Evolutionary conservation across 2,113 vertebrate genomes (phyloP).

Genomic region (Kryptolebias marmoratus): DNA sequence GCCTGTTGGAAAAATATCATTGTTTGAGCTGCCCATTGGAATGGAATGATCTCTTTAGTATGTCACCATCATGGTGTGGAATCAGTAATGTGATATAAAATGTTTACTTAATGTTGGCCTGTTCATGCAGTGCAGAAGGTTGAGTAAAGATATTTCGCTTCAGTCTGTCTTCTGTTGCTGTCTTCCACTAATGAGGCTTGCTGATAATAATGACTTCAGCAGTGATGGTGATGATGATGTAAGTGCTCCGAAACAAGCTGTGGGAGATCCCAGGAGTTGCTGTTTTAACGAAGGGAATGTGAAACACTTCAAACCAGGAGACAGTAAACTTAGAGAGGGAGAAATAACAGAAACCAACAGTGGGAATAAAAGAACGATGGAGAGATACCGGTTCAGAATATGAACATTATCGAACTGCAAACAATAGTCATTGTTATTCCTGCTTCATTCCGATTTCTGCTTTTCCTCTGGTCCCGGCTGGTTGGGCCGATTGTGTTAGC

Average conservation of each 20-base stretch:
- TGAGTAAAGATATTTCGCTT: conserved; percentile 28
- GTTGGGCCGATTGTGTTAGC: conserved; percentile 61
- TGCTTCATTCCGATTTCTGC: conserved; percentile 51
- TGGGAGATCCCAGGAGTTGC: conserved; percentile 66
- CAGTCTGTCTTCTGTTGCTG: conserved; percentile 39
- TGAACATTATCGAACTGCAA: conserved; percentile 53
- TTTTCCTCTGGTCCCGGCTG: conserved; percentile 61
- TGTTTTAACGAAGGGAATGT: conserved; percentile 62
- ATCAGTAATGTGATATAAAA: conserved; percentile 53
- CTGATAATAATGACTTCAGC: conserved; percentile 60
- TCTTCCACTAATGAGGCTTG: conserved; percentile 63
- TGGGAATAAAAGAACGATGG: conserved; percentile 46
- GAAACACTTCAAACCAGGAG: conserved; percentile 25
- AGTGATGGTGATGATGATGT: conserved; percentile 58
- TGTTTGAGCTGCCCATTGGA: conserved; percentile 54
- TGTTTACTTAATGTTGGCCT: conserved; percentile 61
- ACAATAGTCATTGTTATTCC: conserved; percentile 68
- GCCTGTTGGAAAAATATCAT: conserved; percentile 35
- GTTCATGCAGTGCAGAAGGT: conserved; percentile 40
- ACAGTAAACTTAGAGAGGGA: conserved; percentile 22
- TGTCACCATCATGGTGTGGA: conserved; percentile 51
- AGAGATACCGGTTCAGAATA: conserved; percentile 48
- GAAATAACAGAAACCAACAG: conserved; percentile 34
- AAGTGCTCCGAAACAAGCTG: conserved; percentile 71
- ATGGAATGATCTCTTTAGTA: conserved; percentile 59